These are phyloP conservation scores for Harpegnathos saltator DNA, from an alignment of 1,140 invertebrate species.

Conservation along the genomic window DNA sequence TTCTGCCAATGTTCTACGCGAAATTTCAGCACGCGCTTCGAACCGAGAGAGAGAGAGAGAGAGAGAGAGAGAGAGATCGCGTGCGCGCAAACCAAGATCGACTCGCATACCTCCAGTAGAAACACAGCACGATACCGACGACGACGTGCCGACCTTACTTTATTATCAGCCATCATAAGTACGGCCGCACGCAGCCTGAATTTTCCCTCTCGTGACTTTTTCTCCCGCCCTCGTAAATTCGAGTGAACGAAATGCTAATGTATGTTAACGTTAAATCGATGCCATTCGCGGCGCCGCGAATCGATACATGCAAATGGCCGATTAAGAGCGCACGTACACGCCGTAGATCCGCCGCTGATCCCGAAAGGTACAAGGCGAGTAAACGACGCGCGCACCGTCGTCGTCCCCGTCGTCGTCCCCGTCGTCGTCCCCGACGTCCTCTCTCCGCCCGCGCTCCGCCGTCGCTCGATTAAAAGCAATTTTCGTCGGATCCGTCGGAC, in stretches of 20 bases:
- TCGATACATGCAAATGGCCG: constrained; percentile 43
- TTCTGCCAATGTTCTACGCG: constrained; percentile 30
- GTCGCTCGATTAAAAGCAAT: constrained; percentile 30
- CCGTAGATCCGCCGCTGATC: constrained; percentile 25
- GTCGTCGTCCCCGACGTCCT: no score
- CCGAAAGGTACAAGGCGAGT: constrained; percentile 8
- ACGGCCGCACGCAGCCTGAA: constrained; percentile 45
- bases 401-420: no score
- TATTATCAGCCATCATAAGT: constrained; percentile 67
- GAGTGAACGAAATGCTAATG: constrained; percentile 55
- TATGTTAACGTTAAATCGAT: constrained; percentile 57
- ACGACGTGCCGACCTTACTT: constrained; percentile 66
- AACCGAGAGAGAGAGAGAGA: not conserved
- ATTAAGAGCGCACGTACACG: constrained; percentile 36
- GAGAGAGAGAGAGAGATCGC: constrained; percentile 27
- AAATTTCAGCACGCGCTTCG: constrained; percentile 32
- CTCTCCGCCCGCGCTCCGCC: no score
- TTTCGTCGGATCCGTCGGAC: not conserved
- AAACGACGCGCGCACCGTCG: constrained; percentile 5
- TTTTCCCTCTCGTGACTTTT: constrained; percentile 55
- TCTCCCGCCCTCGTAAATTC: constrained; percentile 41
- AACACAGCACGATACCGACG: constrained; percentile 58
- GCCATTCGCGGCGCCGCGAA: constrained; percentile 26
- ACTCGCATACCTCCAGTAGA: constrained; percentile 63
- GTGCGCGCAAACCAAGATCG: constrained; percentile 49